Conservation (phyloP, 1,140 invertebrate genomes). For the Pogonomyrmex californicus region DNA sequence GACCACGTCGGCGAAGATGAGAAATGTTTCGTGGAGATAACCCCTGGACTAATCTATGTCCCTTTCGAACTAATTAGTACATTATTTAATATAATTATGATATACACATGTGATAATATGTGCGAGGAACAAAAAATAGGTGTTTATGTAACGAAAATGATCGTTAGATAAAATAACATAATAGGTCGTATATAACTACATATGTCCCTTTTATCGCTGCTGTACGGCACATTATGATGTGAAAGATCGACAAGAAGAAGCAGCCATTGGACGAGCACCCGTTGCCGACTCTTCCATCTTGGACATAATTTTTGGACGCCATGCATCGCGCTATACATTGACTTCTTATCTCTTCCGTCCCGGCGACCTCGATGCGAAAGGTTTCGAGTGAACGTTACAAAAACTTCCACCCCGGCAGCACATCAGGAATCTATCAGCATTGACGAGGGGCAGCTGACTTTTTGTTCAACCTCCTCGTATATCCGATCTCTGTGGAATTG, state of each 20-base stretch:
- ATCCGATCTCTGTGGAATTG: conserved; percentile 60
- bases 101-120: not conserved
- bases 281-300: conserved; percentile 46
- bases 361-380: conserved; percentile 64
- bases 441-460: conserved; percentile 64
- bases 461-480: conserved; percentile 48
- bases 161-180: conserved; percentile 26
- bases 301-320: conserved; percentile 65
- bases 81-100: conserved; percentile 30
- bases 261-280: conserved; percentile 51
- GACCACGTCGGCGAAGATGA: conserved; percentile 55
- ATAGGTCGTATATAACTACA: not conserved
- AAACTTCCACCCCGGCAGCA: conserved; percentile 65
- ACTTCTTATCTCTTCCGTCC: conserved; percentile 75
- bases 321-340: conserved; percentile 48
- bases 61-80: conserved; percentile 6
- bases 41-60: conserved; percentile 43
- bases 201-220: conserved; percentile 32
- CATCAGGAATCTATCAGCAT: conserved; percentile 77
- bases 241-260: conserved; percentile 40
- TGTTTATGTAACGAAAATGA: not conserved
- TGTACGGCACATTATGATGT: not conserved
- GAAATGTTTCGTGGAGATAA: conserved; percentile 51
- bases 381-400: conserved; percentile 64
- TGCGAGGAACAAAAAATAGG: not conserved